Evolutionary conservation across 2,113 vertebrate genomes (phyloP).

Genomic region (Bubo bubo): DNA sequence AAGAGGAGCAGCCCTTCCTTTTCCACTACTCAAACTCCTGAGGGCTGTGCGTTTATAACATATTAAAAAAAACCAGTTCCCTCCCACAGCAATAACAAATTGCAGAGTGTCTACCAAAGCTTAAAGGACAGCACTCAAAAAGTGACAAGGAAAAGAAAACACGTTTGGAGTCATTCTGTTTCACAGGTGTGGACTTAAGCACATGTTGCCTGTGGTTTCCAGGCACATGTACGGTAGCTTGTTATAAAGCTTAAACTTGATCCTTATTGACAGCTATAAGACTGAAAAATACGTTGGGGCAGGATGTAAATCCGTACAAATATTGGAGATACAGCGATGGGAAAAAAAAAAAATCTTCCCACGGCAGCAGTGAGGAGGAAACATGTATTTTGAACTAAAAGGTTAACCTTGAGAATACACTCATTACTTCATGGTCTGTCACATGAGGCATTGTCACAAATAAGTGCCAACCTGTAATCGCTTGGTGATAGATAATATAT

Average conservation of each 20-base stretch:
- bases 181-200: neutral
- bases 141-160: neutral
- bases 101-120: neutral
- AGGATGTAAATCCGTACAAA: neutral
- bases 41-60: neutral
- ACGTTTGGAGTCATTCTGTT: neutral
- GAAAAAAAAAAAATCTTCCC: neutral
- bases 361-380: neutral
- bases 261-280: constrained; percentile 29
- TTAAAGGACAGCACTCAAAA: neutral
- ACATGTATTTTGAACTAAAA: neutral
- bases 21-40: constrained; percentile 12
- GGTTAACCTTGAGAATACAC: neutral
- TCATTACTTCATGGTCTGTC: neutral
- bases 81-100: constrained; percentile 33
- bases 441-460: neutral
- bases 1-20: constrained; percentile 51
- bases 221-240: neutral
- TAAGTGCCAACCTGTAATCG: accelerated
- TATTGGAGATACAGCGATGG: neutral
- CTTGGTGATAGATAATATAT: neutral
- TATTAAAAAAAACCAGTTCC: neutral
- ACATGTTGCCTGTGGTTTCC: neutral
- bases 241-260: constrained; percentile 18
- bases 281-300: neutral